Conservation (phyloP, 2,888 invertebrate genomes). For the Odontocolon sp. region DNA sequence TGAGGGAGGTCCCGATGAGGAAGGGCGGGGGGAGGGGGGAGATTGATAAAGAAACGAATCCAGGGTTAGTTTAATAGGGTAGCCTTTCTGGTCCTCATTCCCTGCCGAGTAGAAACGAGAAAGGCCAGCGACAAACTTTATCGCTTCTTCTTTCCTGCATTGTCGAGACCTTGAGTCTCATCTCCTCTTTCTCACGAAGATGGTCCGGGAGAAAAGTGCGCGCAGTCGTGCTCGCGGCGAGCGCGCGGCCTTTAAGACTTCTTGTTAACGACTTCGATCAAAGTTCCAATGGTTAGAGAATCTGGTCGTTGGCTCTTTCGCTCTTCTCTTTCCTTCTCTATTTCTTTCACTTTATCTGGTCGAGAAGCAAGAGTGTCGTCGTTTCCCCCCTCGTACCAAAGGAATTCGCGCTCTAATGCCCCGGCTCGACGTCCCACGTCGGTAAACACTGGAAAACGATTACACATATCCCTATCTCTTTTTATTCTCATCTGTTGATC, state of each 20-base stretch:
- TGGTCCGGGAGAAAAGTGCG: constrained; percentile 62
- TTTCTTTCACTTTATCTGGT: not conserved
- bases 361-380: not conserved
- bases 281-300: constrained; percentile 31
- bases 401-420: constrained; percentile 18
- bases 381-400: not conserved
- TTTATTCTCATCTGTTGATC: not conserved
- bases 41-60: not conserved
- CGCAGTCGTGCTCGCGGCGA: constrained; percentile 47
- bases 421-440: not conserved
- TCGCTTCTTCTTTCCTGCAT: constrained; percentile 13
- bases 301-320: not conserved
- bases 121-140: not conserved
- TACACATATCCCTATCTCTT: not conserved
- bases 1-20: constrained; percentile 9
- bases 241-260: constrained; percentile 31
- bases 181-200: constrained; percentile 50
- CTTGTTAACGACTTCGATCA: constrained; percentile 33
- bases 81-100: not conserved
- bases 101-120: not conserved
- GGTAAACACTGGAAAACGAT: not conserved
- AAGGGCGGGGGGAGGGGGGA: not conserved
- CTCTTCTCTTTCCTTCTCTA: not conserved
- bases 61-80: not conserved
- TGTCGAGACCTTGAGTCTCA: constrained; percentile 22